These are phyloP conservation scores for Steinernema carpocapsae DNA, from an alignment of 2,888 invertebrate genomes.

Conservation along the genomic window DNA sequence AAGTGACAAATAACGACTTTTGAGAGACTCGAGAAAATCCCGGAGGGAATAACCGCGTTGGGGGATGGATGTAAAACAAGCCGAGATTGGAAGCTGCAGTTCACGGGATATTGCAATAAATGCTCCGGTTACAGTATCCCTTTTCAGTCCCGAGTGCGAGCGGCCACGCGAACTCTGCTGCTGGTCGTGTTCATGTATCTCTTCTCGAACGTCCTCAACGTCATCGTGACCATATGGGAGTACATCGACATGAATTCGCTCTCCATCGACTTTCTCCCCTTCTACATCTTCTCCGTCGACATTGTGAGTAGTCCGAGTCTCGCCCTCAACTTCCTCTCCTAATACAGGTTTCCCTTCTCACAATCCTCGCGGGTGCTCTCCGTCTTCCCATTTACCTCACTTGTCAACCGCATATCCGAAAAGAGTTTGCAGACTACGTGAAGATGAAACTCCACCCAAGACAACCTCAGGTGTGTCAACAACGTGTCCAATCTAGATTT, in stretches of 20 bases:
- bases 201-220: slow-evolving; percentile 62
- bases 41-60: too few species aligned
- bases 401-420: slow-evolving; percentile 54
- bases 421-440: slow-evolving; percentile 42
- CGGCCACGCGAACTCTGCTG: slow-evolving; percentile 61
- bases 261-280: slow-evolving; percentile 45
- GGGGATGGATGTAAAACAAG: too few species aligned
- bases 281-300: slow-evolving; percentile 64
- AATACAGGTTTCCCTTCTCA: slow-evolving; percentile 51
- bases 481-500: too few species aligned
- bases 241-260: slow-evolving; percentile 56
- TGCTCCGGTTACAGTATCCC: not conserved
- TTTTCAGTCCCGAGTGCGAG: slow-evolving; percentile 57
- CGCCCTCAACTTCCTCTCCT: too few species aligned
- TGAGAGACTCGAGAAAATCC: too few species aligned
- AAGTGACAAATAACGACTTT: too few species aligned
- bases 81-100: too few species aligned
- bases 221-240: slow-evolving; percentile 64
- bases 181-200: slow-evolving; percentile 64
- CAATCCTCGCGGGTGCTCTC: slow-evolving; percentile 59
- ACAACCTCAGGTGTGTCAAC: too few species aligned
- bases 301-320: slow-evolving; percentile 47
- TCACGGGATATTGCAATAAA: too few species aligned
- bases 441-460: not conserved
- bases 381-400: slow-evolving; percentile 63